Evolutionary conservation across 1,140 invertebrate species (phyloP).

Genomic region (Tetraneura akinire): DNA sequence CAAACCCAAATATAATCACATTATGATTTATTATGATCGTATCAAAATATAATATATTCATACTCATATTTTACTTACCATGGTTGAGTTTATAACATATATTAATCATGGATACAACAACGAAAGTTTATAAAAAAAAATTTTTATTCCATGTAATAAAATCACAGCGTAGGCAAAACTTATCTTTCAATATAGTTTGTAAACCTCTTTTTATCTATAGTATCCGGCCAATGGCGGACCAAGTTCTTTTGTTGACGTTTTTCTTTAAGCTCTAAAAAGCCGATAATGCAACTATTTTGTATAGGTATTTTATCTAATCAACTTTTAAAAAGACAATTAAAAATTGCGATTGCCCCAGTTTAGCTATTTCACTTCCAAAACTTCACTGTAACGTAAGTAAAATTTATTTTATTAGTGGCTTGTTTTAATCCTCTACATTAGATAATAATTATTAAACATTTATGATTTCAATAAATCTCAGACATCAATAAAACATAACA

Average conservation of each 20-base stretch:
- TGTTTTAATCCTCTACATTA: background rate
- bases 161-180: too few species aligned
- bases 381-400: background rate
- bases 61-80: too few species aligned
- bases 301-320: slow-evolving; percentile 36
- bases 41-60: too few species aligned
- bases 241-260: slow-evolving; percentile 48
- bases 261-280: slow-evolving; percentile 37
- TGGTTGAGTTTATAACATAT: too few species aligned
- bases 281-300: slow-evolving; percentile 28
- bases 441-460: background rate
- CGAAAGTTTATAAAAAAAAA: too few species aligned
- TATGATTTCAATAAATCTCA: background rate
- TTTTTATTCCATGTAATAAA: slow-evolving; percentile 37
- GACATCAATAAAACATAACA: background rate
- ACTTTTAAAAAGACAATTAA: slow-evolving; percentile 35
- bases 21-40: too few species aligned
- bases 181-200: slow-evolving; percentile 21
- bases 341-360: slow-evolving; percentile 43
- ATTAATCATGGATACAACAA: too few species aligned
- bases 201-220: slow-evolving; percentile 18
- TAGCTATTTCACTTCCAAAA: background rate
- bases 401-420: background rate
- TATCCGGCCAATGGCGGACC: slow-evolving; percentile 46
- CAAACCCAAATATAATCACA: too few species aligned